phyloP scores from a whole-genome alignment of 2,113 vertebrate genomes.

The Pygoscelis adeliae region DNA sequence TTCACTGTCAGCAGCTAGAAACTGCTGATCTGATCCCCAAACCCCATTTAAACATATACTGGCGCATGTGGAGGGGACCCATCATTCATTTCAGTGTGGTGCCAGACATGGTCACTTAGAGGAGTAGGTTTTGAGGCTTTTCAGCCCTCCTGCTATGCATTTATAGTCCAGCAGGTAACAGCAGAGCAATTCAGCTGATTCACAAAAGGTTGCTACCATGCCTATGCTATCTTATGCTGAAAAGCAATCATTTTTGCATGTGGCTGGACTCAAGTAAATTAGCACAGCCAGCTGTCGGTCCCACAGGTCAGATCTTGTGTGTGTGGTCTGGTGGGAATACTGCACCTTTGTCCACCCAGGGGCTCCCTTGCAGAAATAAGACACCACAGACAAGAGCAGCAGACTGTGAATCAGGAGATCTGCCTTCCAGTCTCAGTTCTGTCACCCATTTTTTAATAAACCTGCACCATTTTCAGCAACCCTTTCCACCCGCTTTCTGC shows the following conservation, averaged over 20 bases:
- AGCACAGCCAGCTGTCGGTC: neutral
- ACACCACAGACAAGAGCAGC: neutral
- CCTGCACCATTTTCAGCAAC: neutral
- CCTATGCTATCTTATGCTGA: accelerated
- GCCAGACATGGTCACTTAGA: neutral
- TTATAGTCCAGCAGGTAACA: neutral
- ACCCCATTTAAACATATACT: neutral
- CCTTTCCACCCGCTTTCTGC: neutral
- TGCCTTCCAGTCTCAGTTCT: neutral
- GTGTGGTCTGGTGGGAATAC: neutral
- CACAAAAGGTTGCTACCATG: neutral
- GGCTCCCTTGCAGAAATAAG: neutral
- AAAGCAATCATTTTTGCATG: accelerated
- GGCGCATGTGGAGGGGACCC: neutral
- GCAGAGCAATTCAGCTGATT: neutral
- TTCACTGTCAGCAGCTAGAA: neutral
- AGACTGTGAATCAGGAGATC: neutral
- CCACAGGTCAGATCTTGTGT: neutral
- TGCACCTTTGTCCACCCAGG: neutral
- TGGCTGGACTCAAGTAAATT: neutral
- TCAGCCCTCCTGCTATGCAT: neutral
- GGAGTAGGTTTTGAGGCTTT: neutral
- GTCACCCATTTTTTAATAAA: neutral
- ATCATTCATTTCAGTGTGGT: neutral
- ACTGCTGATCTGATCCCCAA: neutral